A percentile compares a stretch with the other conserved stretches of the same genome.
Evolutionary conservation across 2,888 invertebrate genomes (phyloP).

Genomic region (Phorcus lineatus): DNA sequence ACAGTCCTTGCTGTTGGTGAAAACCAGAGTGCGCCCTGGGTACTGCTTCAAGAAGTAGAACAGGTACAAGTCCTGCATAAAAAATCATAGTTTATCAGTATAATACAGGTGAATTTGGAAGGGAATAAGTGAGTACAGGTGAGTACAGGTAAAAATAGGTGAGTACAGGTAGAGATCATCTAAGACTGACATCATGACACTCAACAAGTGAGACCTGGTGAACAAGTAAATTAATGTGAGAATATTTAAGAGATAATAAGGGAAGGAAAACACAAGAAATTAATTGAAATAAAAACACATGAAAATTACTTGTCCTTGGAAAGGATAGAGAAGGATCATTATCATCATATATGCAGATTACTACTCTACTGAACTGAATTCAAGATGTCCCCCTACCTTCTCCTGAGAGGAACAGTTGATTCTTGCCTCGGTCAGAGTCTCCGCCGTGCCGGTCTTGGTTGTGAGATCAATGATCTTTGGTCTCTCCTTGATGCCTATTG

Average conservation of each 20-base stretch:
- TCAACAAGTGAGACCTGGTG: too few relatives aligned
- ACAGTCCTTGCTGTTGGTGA: slow-evolving; percentile 88
- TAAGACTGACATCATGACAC: too few relatives aligned
- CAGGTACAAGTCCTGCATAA: slow-evolving; percentile 90
- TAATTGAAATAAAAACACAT: too few relatives aligned
- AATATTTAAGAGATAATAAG: too few relatives aligned
- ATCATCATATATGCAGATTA: too few relatives aligned
- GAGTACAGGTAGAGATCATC: too few relatives aligned
- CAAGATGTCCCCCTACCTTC: slow-evolving; percentile 61
- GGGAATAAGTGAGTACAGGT: background rate
- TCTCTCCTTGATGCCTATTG: slow-evolving; percentile 87
- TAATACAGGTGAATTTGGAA: background rate
- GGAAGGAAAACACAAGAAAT: too few relatives aligned
- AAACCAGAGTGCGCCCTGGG: slow-evolving; percentile 94
- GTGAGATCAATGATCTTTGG: slow-evolving; percentile 96
- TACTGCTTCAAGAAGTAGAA: slow-evolving; percentile 90
- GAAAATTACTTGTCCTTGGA: too few relatives aligned
- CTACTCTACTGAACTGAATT: background rate
- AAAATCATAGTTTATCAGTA: too few relatives aligned
- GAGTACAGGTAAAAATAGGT: background rate
- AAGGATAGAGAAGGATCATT: too few relatives aligned
- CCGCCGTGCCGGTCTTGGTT: slow-evolving; percentile 86
- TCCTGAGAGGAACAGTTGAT: slow-evolving; percentile 78
- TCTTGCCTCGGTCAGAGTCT: slow-evolving; percentile 87
- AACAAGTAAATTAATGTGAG: too few relatives aligned